Conservation (phyloP, 2,113 vertebrate genomes). For the Cyphomyrus plagiostoma region DNA sequence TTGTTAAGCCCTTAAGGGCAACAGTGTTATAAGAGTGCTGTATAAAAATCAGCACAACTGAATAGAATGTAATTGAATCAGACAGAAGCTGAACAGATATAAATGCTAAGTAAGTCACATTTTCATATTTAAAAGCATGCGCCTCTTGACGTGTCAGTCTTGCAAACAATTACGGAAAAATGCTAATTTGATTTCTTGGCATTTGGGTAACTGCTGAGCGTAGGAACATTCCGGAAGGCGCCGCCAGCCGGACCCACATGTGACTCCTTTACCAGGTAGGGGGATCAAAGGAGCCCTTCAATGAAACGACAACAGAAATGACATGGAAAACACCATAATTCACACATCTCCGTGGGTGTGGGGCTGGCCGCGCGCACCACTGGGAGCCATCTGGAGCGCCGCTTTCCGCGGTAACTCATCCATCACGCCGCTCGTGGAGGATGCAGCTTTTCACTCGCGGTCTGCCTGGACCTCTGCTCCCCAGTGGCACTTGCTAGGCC, state of each 20-base stretch:
- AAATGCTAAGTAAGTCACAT: not conserved
- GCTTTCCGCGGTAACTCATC: slow-evolving; percentile 12
- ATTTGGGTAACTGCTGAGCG: not conserved
- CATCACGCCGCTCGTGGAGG: not conserved
- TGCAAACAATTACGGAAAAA: not conserved
- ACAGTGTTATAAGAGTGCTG: not conserved
- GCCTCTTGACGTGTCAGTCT: not conserved
- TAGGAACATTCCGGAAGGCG: not conserved
- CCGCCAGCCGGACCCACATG: not conserved
- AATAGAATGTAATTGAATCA: not conserved
- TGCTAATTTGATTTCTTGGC: not conserved
- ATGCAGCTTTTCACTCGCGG: not conserved
- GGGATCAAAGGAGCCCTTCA: not conserved
- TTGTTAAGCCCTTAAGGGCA: not conserved
- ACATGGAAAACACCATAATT: not conserved
- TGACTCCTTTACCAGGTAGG: not conserved
- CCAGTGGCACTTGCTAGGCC: not conserved
- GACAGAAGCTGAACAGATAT: not conserved
- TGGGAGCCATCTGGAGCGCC: not conserved
- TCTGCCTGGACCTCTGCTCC: not conserved
- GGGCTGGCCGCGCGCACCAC: not conserved
- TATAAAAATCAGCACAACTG: not conserved
- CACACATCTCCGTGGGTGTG: not conserved
- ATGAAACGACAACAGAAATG: not conserved
- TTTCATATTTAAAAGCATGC: not conserved